Evolutionary conservation across 2,888 invertebrate genomes (phyloP), one percentile per base, ranked within the genome.

Genomic region (Slavum lentiscoides): DNA sequence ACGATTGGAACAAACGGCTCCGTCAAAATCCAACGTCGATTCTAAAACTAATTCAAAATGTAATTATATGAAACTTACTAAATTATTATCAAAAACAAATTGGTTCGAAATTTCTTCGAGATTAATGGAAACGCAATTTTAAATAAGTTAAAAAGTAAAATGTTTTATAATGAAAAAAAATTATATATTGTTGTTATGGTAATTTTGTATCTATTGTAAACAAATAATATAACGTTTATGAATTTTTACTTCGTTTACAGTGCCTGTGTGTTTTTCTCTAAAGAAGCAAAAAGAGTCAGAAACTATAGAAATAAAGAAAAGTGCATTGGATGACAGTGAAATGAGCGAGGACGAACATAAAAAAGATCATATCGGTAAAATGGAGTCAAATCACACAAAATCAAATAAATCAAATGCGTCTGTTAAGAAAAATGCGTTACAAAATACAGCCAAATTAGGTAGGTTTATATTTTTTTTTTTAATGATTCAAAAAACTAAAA

Each of bases 241-340:
- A 49, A 49, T 49, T 13, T 49, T 1, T 49, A 49, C 13, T 11
- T 49, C 11, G 49, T n/a, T 74, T 74, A 37, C 86, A 91, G 92
- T 89, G 15, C 92, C 94, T 0, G 94, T 95, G 0, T 92, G 93
- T 82, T 95, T 95, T 86, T 95, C 94, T 0, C 94, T 95, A 64
- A 93, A 92, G 85, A 94, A 94, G 85, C 88, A 91, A 0, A 94
- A 94, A 85, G 94, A 93, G 82, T 91, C 91, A 0, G 91, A 91
- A 70, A 87, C 89, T 0, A 88, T 89, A 2, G 87, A 91, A 2
- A 89, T 92, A 6, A 87, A 87, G 75, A 94, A 92, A 86, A 93
- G 92, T 75, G 92, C 93, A 0, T 85, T 95, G 61, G 72, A 82
- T 55, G 83, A 83, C 72, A 82, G 82, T 3, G 80, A 80, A 55